phyloP scores from a whole-genome alignment of 1,140 invertebrate species.

The Plectrocnemia conspersa region DNA sequence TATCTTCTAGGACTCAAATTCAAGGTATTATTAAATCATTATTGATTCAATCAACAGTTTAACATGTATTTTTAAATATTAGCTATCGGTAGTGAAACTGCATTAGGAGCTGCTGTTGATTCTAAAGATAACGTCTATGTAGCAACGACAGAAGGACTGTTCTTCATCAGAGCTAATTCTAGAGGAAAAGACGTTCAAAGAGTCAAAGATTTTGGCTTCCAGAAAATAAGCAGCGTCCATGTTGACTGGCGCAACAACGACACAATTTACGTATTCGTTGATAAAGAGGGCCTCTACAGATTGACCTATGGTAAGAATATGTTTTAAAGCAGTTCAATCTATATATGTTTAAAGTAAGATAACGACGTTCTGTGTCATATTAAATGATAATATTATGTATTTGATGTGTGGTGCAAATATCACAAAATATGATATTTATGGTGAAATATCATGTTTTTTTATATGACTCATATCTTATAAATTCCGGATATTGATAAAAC shows the following conservation, averaged over 20 bases:
- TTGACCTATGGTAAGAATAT: background rate
- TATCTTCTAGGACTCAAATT: constrained; percentile 8
- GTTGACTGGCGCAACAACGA: constrained; percentile 15
- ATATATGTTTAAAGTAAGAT: no score
- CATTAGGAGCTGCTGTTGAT: constrained; percentile 1
- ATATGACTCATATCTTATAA: no score
- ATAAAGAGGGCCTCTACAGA: constrained; percentile 4
- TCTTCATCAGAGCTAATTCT: constrained; percentile 2
- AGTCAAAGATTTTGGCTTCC: background rate
- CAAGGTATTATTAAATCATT: background rate
- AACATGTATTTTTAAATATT: background rate
- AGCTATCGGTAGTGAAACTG: constrained; percentile 7
- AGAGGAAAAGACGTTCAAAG: constrained; percentile 3
- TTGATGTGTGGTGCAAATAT: no score
- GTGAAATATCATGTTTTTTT: no score
- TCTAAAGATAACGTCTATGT: constrained; percentile 17
- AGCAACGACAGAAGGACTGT: background rate
- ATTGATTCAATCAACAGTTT: background rate
- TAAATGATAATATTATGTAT: no score
- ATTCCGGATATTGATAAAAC: no score
- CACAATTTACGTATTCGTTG: constrained; percentile 3
- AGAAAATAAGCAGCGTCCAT: background rate
- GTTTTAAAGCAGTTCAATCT: no score
- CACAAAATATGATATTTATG: no score
- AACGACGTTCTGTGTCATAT: no score